A percentile compares a stretch with the other conserved stretches of the same genome.
phyloP scores from a whole-genome alignment of 2,888 invertebrate species.

The Beris chalybata region DNA sequence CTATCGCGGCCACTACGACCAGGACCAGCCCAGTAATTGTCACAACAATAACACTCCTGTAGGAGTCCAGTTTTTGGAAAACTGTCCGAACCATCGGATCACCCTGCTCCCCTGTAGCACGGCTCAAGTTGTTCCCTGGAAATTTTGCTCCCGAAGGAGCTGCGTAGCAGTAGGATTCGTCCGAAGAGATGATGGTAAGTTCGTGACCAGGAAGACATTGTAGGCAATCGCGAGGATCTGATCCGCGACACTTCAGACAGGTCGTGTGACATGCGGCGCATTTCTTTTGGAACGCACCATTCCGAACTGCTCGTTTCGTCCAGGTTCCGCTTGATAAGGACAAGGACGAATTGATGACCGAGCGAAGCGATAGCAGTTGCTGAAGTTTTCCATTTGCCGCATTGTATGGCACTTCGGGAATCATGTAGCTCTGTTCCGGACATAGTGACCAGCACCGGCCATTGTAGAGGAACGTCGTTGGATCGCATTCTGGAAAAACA shows the following conservation, averaged over 20 bases:
- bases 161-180: conserved; percentile 51
- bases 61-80: conserved; percentile 20
- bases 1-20: conserved; percentile 32
- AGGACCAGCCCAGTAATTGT: conserved; percentile 41
- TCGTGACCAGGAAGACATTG: conserved; percentile 50
- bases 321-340: conserved; percentile 11
- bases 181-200: conserved; percentile 45
- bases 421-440: conserved; percentile 48
- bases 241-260: conserved; percentile 52
- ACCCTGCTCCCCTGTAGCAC: conserved; percentile 10
- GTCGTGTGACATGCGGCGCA: conserved; percentile 50
- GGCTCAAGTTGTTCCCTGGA: conserved; percentile 44
- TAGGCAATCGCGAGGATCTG: conserved; percentile 50
- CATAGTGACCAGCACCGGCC: conserved; percentile 52
- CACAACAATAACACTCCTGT: conserved; percentile 44
- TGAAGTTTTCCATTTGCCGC: background rate
- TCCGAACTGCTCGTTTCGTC: conserved; percentile 10
- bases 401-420: conserved; percentile 33
- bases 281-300: conserved; percentile 36
- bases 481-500: conserved; percentile 47
- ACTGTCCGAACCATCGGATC: conserved; percentile 17
- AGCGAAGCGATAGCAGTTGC: conserved; percentile 22
- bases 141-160: conserved; percentile 51
- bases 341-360: background rate
- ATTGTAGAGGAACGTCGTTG: conserved; percentile 48